Conservation (phyloP, 2,888 invertebrate species). For the Ephialtes manifestator region DNA sequence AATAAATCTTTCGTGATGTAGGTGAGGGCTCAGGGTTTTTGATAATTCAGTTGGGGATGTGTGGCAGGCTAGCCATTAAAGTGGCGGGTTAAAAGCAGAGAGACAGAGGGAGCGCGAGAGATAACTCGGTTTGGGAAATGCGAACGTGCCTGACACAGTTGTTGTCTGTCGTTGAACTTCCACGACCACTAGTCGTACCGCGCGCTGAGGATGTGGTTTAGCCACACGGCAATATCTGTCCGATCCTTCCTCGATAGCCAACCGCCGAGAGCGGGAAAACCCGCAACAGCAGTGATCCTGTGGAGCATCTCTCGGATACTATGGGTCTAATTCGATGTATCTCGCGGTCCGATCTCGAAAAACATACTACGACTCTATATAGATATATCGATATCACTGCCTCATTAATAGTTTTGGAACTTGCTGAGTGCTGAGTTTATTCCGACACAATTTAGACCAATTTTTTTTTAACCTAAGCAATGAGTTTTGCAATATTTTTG, state of each 20-base stretch:
- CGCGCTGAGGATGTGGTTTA: constrained; percentile 60
- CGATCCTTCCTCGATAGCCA: constrained; percentile 60
- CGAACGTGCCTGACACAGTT: constrained; percentile 44
- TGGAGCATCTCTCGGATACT: constrained; percentile 19
- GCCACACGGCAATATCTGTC: constrained; percentile 64
- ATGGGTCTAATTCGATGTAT: constrained; percentile 59
- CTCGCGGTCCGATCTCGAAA: constrained; percentile 36
- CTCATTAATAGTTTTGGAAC: background rate
- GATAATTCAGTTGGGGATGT: constrained; percentile 12
- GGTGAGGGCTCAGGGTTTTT: constrained; percentile 2
- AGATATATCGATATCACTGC: constrained; percentile 3
- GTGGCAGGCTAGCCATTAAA: constrained; percentile 1
- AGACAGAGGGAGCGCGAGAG: constrained; percentile 54
- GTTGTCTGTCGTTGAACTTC: constrained; percentile 61
- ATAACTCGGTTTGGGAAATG: constrained; percentile 56
- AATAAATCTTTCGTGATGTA: background rate
- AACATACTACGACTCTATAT: background rate
- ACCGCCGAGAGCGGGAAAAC: constrained; percentile 41
- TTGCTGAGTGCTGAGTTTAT: background rate
- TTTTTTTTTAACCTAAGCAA: no score
- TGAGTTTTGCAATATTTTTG: no score
- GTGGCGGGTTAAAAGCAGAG: constrained; percentile 24
- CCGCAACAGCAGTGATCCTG: constrained; percentile 43
- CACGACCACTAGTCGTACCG: constrained; percentile 48
- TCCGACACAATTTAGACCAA: background rate